A percentile compares a stretch with the other conserved stretches of the same genome.
These are phyloP conservation scores for Odocoileus hemionus DNA, from an alignment of 2,113 vertebrate species.

Conservation along the genomic window DNA sequence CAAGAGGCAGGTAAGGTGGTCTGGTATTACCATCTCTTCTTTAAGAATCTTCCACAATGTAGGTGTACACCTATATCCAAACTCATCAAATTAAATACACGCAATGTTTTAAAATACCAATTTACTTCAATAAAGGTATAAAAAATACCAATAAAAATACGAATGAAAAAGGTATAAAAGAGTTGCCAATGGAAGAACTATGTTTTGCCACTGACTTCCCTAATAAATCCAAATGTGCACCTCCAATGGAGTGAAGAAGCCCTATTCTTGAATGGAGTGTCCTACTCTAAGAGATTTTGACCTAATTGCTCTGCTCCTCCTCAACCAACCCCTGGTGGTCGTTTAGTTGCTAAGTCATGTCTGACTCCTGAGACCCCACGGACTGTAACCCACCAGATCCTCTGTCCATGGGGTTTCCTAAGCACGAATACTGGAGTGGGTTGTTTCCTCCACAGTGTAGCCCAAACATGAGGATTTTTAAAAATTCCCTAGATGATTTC, in stretches of 20 bases:
- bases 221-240: neutral
- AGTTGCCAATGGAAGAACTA: neutral
- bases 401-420: neutral
- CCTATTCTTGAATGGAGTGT: neutral
- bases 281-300: neutral
- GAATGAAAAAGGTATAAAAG: too few relatives aligned
- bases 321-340: neutral
- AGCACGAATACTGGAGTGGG: neutral
- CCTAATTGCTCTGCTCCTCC: neutral
- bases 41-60: neutral
- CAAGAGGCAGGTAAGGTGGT: neutral
- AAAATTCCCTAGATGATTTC: neutral
- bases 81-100: neutral
- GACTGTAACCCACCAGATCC: neutral
- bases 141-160: too few relatives aligned
- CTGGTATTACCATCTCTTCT: neutral
- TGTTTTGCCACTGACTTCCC: neutral
- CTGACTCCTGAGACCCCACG: neutral
- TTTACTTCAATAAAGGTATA: neutral
- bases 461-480: neutral
- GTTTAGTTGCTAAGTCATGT: neutral
- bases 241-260: neutral
- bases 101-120: neutral
- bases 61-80: neutral
- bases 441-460: neutral